phyloP scores from a whole-genome alignment of 2,888 invertebrate genomes.

The Micoletzkya japonica region DNA sequence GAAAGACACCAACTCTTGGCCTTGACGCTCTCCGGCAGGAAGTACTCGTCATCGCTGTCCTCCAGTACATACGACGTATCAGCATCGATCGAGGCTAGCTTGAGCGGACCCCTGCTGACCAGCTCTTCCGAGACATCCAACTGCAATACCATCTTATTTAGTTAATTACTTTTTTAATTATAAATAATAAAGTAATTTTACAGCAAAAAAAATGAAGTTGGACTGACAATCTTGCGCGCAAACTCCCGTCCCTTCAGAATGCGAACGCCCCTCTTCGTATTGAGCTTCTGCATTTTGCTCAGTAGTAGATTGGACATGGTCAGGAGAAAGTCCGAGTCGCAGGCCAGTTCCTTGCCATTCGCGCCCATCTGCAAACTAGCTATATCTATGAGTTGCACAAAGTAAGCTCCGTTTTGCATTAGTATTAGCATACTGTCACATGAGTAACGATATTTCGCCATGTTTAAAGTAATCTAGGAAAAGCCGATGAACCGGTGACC shows the following conservation, averaged over 20 bases:
- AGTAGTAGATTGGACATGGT: slow-evolving; percentile 4
- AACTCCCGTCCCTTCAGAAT: no score
- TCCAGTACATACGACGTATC: not conserved
- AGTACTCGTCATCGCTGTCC: slow-evolving; percentile 7
- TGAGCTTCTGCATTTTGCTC: slow-evolving; percentile 8
- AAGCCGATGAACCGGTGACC: no score
- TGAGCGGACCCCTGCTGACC: not conserved
- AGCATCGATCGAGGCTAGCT: slow-evolving; percentile 7
- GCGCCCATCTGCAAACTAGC: slow-evolving; percentile 20
- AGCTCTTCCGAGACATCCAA: not conserved
- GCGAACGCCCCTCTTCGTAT: no score
- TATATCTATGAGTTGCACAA: no score
- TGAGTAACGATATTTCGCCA: no score
- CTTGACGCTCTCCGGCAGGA: slow-evolving; percentile 11
- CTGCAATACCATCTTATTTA: not conserved
- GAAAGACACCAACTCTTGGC: slow-evolving; percentile 1
- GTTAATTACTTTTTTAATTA: not conserved
- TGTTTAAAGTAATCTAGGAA: no score
- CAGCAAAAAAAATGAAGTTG: no score
- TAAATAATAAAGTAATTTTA: no score
- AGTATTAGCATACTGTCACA: no score
- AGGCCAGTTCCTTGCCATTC: slow-evolving; percentile 12
- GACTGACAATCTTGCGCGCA: no score
- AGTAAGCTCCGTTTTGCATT: no score
- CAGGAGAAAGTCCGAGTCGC: slow-evolving; percentile 1